Base-by-base conservation (phyloP, 2,113 vertebrate genomes). In the Gymnobelideus leadbeateri region DNA sequence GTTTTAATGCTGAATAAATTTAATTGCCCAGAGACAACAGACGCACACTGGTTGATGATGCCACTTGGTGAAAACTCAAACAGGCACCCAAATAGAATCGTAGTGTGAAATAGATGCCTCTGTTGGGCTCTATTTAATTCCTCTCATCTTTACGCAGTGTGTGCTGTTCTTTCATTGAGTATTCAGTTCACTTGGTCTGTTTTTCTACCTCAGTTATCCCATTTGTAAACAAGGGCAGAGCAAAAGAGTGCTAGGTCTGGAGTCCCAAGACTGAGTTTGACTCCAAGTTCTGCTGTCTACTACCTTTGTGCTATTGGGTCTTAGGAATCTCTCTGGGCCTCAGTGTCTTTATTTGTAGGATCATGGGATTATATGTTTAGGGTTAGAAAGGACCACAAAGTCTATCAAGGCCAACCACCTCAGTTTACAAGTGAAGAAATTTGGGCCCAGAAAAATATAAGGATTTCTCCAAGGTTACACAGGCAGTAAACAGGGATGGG, bases 1-100 rank as follows among this genome's bases (percentile, higher is more conserved):
- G 97, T 96, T 98, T 89, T 97, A 95, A 97, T 97, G 94, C 96
- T 97, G 96, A 98, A 98, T 98, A 97, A 98, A 96, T 98, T 96
- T 97, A 98, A 98, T 97, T 98, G 94, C 95, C 95, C 95, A 96
- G 94, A 96, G 95, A 98, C 96, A 97, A 97, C 94, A 98, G 96
- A 94, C 61, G 61, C 94, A 93, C 51, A 95, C 68, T 95, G 96
- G 94, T 94, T 97, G 93, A 97, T 97, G 97, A 97, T 94, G 93
- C 93, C 23, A 8, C 95, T 6, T 96, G 94, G 92, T 96, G 91
- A 94, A 96, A 97, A 96, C 95, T 96, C 94, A 90, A 95, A 92
- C 90, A 95, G 93, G 51, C 96, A 97, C 95, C 97, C 98, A 98
- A 98, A 98, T 97, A 97, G 96, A 97, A 97, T 96, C 97, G 95